Evolutionary conservation across 2,797 vertebrate genomes (phyloP).

Genomic region (Cyprinella venusta): DNA sequence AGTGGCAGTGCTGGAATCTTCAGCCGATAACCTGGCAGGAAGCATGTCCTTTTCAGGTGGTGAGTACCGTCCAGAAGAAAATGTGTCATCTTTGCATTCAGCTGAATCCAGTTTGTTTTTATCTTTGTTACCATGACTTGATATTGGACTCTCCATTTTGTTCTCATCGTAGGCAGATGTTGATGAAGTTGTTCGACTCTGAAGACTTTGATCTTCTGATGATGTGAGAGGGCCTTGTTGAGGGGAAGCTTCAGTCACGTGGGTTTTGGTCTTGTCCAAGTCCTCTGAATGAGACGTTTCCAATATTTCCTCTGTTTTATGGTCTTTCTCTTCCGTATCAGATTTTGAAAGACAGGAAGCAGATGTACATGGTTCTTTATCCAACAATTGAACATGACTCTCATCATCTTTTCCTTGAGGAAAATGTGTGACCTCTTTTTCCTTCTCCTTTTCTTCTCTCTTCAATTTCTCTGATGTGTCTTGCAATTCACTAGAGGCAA

Average conservation of each 20-base stretch:
- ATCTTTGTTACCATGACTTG: constrained; percentile 64
- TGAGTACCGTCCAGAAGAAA: constrained; percentile 69
- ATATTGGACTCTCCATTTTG: constrained; percentile 32
- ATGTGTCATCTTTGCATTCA: constrained; percentile 63
- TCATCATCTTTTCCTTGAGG: constrained; percentile 36
- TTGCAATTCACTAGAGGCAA: constrained; percentile 71
- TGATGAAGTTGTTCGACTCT: constrained; percentile 28
- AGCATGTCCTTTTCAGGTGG: constrained; percentile 74
- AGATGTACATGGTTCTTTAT: constrained; percentile 45
- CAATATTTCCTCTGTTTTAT: constrained; percentile 37
- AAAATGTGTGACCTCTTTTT: constrained; percentile 57
- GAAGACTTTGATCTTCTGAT: constrained; percentile 40
- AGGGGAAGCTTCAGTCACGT: not conserved
- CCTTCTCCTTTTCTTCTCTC: constrained; percentile 74
- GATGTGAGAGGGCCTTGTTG: constrained; percentile 29
- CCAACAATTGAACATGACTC: constrained; percentile 37
- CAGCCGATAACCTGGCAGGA: constrained; percentile 56
- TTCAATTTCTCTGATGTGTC: constrained; percentile 78
- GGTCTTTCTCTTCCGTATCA: constrained; percentile 31
- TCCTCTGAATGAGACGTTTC: constrained; percentile 22
- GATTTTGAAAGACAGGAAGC: constrained; percentile 27
- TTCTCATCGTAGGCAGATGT: constrained; percentile 25
- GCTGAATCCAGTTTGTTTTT: constrained; percentile 67
- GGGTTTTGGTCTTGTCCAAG: constrained; percentile 30
- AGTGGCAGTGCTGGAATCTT: constrained; percentile 45